These are phyloP conservation scores for Lepilemur septentrionalis DNA, from an alignment of 2,797 vertebrate genomes.

Conservation along the genomic window DNA sequence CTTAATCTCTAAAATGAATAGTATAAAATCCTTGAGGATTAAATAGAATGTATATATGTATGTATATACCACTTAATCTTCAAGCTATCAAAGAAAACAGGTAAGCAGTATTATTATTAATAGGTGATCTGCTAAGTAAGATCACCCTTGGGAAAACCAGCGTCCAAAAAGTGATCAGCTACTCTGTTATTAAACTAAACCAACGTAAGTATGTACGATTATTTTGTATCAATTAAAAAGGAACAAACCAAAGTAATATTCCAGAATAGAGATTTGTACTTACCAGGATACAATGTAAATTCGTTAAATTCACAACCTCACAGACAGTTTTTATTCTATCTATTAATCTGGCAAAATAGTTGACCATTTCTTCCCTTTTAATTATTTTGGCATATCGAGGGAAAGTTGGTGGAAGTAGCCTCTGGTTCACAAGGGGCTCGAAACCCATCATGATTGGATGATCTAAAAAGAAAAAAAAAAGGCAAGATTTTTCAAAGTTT, in stretches of 20 bases:
- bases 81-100: not conserved
- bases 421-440: conserved; percentile 98
- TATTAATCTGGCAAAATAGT: conserved; percentile 97
- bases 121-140: not conserved
- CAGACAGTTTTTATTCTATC: conserved; percentile 98
- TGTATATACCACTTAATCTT: not conserved
- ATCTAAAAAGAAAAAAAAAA: conserved; percentile 84
- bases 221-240: not conserved
- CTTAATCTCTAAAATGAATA: conserved; percentile 18
- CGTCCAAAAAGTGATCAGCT: not conserved
- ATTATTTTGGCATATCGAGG: conserved; percentile 99
- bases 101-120: not conserved
- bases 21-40: not conserved
- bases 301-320: conserved; percentile 97
- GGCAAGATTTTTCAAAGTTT: not conserved
- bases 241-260: conserved; percentile 36
- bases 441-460: conserved; percentile 99
- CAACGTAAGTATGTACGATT: not conserved
- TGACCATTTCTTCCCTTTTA: conserved; percentile 99
- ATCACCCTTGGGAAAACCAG: not conserved
- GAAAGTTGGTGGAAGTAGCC: conserved; percentile 97
- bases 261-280: conserved; percentile 70
- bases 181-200: conserved; percentile 27
- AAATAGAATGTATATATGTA: not conserved
- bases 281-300: conserved; percentile 98